Evolutionary conservation across 2,113 vertebrate genomes (phyloP).

Genomic region (Monopterus albus): DNA sequence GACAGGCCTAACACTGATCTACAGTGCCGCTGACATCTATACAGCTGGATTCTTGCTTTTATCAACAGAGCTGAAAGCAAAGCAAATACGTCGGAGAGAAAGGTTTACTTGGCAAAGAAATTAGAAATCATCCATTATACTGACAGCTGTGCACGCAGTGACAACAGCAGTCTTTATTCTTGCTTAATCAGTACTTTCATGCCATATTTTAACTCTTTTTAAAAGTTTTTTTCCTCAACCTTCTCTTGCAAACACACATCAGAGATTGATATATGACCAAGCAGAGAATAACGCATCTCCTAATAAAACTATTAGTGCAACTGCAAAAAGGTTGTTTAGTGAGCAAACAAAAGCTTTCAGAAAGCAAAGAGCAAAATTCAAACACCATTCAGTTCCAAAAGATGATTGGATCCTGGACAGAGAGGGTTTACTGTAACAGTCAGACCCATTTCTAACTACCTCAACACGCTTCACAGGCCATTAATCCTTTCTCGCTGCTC

Average conservation of each 20-base stretch:
- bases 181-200: conserved; percentile 55
- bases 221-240: conserved; percentile 10
- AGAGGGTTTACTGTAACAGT: conserved; percentile 26
- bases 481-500: conserved; percentile 59
- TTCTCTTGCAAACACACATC: conserved; percentile 35
- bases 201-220: conserved; percentile 26
- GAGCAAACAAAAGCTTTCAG: conserved; percentile 44
- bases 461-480: conserved; percentile 29
- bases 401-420: conserved; percentile 24
- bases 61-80: conserved; percentile 59
- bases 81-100: conserved; percentile 55
- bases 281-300: conserved; percentile 29
- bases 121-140: conserved; percentile 60
- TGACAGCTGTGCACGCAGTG: conserved; percentile 65
- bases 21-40: conserved; percentile 36
- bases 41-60: conserved; percentile 58
- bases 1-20: conserved; percentile 44
- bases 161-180: conserved; percentile 41
- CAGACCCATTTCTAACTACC: conserved; percentile 32
- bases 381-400: conserved; percentile 23
- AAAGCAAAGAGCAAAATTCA: conserved; percentile 20
- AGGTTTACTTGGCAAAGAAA: conserved; percentile 58
- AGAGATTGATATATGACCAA: conserved; percentile 38
- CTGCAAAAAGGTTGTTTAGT: conserved; percentile 41
- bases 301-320: conserved; percentile 53